Evolutionary conservation across 2,888 invertebrate genomes (phyloP).

Genomic region (Philaethria dido): DNA sequence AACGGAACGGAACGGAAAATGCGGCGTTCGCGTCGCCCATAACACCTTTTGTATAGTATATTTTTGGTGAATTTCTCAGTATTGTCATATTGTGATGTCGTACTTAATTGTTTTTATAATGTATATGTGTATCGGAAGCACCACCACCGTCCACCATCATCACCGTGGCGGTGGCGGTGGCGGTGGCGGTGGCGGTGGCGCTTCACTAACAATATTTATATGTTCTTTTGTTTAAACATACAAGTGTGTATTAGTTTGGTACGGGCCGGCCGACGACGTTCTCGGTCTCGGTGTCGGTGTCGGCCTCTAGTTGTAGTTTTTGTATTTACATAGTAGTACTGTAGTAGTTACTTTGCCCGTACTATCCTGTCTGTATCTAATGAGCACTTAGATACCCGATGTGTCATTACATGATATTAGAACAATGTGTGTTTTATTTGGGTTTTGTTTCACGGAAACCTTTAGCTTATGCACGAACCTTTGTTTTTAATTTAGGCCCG

Average conservation of each 20-base stretch:
- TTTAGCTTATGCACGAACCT: slow-evolving; percentile 60
- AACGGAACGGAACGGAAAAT: no score
- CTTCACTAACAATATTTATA: slow-evolving; percentile 52
- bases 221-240: slow-evolving; percentile 52
- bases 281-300: no score
- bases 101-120: slow-evolving; percentile 67
- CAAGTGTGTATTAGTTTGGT: slow-evolving; percentile 55
- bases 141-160: no score
- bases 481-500: slow-evolving; percentile 48
- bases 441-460: slow-evolving; percentile 52
- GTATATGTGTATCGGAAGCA: slow-evolving; percentile 48
- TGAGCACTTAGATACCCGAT: slow-evolving; percentile 77
- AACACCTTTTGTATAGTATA: slow-evolving; percentile 80
- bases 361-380: slow-evolving; percentile 69
- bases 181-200: slow-evolving; percentile 26
- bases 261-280: slow-evolving; percentile 41
- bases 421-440: slow-evolving; percentile 80
- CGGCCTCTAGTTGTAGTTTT: slow-evolving; percentile 63
- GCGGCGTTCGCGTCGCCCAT: slow-evolving; percentile 55
- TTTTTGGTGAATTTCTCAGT: slow-evolving; percentile 70
- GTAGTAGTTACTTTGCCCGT: slow-evolving; percentile 70
- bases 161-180: no score
- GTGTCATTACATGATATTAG: slow-evolving; percentile 82
- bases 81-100: slow-evolving; percentile 75
- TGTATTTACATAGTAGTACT: slow-evolving; percentile 73